phyloP scores from a whole-genome alignment of 2,888 invertebrate genomes.

The Helleia helle region DNA sequence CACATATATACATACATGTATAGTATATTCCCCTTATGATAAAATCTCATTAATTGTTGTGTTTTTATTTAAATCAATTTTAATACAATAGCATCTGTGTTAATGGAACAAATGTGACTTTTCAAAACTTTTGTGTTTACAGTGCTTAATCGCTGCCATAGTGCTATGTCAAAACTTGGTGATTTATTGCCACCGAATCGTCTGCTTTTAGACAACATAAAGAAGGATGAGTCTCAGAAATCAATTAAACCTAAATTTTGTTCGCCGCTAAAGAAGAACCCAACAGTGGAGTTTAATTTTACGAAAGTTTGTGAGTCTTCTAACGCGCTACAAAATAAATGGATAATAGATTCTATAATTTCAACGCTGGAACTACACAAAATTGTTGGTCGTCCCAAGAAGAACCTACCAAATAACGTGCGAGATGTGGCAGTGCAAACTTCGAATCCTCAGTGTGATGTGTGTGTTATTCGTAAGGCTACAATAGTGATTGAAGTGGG shows the following conservation, averaged over 20 bases:
- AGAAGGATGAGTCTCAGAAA: constrained; percentile 34
- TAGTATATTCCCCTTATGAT: too few relatives aligned
- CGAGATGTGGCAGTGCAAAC: constrained; percentile 59
- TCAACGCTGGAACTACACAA: constrained; percentile 44
- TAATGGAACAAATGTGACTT: not conserved
- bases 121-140: constrained; percentile 35
- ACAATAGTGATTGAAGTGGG: constrained; percentile 30
- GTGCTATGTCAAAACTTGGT: constrained; percentile 42
- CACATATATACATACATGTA: too few relatives aligned
- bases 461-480: constrained; percentile 53
- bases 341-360: constrained; percentile 51
- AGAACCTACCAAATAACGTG: constrained; percentile 35
- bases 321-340: constrained; percentile 44
- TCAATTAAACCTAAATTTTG: constrained; percentile 41
- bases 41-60: too few relatives aligned
- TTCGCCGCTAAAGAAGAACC: constrained; percentile 59
- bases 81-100: not conserved
- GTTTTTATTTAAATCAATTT: too few relatives aligned
- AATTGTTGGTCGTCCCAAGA: constrained; percentile 41
- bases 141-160: constrained; percentile 57
- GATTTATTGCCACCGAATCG: constrained; percentile 46
- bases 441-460: constrained; percentile 46
- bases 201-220: constrained; percentile 40
- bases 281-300: constrained; percentile 46
- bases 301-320: constrained; percentile 34